Evolutionary conservation across 2,113 vertebrate genomes (phyloP).

Genomic region (Oryzias curvinotus): DNA sequence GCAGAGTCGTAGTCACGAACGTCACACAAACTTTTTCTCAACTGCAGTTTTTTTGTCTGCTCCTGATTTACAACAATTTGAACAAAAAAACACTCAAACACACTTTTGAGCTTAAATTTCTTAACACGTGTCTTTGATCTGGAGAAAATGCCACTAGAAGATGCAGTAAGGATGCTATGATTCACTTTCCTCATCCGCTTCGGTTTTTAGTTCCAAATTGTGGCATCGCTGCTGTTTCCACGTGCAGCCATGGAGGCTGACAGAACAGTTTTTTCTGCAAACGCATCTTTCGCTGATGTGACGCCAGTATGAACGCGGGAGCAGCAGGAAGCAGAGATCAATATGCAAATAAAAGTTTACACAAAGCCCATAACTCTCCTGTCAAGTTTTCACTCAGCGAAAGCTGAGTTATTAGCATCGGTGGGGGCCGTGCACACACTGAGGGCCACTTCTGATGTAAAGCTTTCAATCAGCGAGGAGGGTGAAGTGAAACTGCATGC

Average conservation of each 20-base stretch:
- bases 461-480: slow-evolving; percentile 27
- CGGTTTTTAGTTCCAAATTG: no score
- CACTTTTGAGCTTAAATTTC: no score
- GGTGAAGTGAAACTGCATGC: slow-evolving; percentile 8
- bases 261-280: slow-evolving; percentile 30
- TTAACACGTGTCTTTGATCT: no score
- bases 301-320: slow-evolving; percentile 9
- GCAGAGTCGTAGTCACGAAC: no score
- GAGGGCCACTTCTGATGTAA: slow-evolving; percentile 7
- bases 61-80: no score
- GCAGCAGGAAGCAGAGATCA: slow-evolving; percentile 3
- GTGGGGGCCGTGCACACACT: slow-evolving; percentile 6
- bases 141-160: no score
- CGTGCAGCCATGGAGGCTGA: slow-evolving; percentile 30
- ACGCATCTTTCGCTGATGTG: slow-evolving; percentile 2
- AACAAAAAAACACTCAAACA: no score
- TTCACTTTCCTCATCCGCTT: no score
- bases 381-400: slow-evolving; percentile 8
- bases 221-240: slow-evolving; percentile 27
- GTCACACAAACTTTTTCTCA: no score
- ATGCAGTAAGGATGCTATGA: no score
- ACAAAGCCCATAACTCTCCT: slow-evolving; percentile 22
- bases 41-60: no score
- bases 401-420: slow-evolving; percentile 24
- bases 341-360: slow-evolving; percentile 25